These are phyloP conservation scores for Reinhardtius hippoglossoides DNA, from an alignment of 2,113 vertebrate species.

Conservation along the genomic window DNA sequence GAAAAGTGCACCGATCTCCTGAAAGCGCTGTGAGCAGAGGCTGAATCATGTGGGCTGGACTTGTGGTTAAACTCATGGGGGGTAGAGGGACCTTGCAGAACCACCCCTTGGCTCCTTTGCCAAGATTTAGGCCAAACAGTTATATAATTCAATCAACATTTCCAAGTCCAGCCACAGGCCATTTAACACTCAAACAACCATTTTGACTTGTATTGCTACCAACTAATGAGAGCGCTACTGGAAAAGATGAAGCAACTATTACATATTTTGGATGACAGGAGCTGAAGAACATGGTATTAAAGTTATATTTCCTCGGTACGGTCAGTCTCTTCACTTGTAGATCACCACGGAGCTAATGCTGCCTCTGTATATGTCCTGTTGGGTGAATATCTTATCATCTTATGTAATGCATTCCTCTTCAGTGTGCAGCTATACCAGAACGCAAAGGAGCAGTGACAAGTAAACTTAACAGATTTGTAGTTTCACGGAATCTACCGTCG, in stretches of 20 bases:
- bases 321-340: slow-evolving; percentile 9
- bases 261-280: slow-evolving; percentile 16
- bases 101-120: slow-evolving; percentile 64
- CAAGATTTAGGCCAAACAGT: slow-evolving; percentile 66
- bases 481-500: slow-evolving; percentile 23
- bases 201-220: slow-evolving; percentile 43
- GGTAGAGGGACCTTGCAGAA: slow-evolving; percentile 44
- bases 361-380: slow-evolving; percentile 8
- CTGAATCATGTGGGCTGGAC: slow-evolving; percentile 70
- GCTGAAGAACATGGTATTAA: slow-evolving; percentile 2
- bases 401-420: slow-evolving; percentile 67
- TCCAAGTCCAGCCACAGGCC: slow-evolving; percentile 56
- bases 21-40: slow-evolving; percentile 49
- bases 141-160: slow-evolving; percentile 80
- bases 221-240: slow-evolving; percentile 38
- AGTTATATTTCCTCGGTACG: neutral
- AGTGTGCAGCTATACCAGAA: slow-evolving; percentile 23
- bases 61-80: slow-evolving; percentile 66
- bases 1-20: slow-evolving; percentile 56
- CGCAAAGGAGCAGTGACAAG: slow-evolving; percentile 43
- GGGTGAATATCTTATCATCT: slow-evolving; percentile 54
- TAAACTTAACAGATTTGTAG: slow-evolving; percentile 32
- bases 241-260: slow-evolving; percentile 11
- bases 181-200: slow-evolving; percentile 39
- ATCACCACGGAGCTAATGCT: slow-evolving; percentile 18